phyloP scores from a whole-genome alignment of 2,797 vertebrate species.

The Craterocephalus amniculus region DNA sequence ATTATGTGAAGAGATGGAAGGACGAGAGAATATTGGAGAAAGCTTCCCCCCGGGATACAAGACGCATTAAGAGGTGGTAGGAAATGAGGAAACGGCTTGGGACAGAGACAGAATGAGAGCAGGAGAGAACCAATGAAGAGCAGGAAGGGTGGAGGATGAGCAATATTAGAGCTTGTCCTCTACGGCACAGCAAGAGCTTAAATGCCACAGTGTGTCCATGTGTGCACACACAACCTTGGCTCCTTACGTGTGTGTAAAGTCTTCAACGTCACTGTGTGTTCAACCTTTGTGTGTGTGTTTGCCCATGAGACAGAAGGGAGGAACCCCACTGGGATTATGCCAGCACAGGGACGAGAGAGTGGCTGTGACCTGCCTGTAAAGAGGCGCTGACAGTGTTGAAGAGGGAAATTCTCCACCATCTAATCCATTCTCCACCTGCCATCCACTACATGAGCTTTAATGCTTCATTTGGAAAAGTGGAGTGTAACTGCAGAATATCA shows the following conservation, averaged over 20 bases:
- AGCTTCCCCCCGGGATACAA: slow-evolving; percentile 44
- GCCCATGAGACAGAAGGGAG: slow-evolving; percentile 45
- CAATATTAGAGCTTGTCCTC: slow-evolving; percentile 76
- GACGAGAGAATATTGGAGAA: slow-evolving; percentile 63
- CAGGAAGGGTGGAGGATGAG: slow-evolving; percentile 48
- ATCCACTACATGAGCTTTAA: slow-evolving; percentile 34
- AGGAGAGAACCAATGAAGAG: slow-evolving; percentile 46
- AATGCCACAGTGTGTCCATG: slow-evolving; percentile 70
- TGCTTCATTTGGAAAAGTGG: slow-evolving; percentile 18
- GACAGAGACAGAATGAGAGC: slow-evolving; percentile 64
- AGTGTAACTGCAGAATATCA: slow-evolving; percentile 19
- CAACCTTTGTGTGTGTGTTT: slow-evolving; percentile 38
- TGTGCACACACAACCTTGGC: slow-evolving; percentile 23
- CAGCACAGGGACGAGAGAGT: slow-evolving; percentile 51
- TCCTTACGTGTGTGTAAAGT: slow-evolving; percentile 20
- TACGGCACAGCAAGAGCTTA: slow-evolving; percentile 72
- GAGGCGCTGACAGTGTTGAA: slow-evolving; percentile 43
- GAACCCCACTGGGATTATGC: slow-evolving; percentile 65
- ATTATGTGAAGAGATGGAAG: slow-evolving; percentile 63
- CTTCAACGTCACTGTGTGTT: slow-evolving; percentile 32
- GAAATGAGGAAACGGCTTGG: slow-evolving; percentile 59
- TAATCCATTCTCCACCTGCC: slow-evolving; percentile 32
- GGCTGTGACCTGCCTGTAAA: slow-evolving; percentile 76
- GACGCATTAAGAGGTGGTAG: slow-evolving; percentile 63
- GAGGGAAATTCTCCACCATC: slow-evolving; percentile 38